phyloP scores from a whole-genome alignment of 2,888 invertebrate species.

The Tenodera sinensis region DNA sequence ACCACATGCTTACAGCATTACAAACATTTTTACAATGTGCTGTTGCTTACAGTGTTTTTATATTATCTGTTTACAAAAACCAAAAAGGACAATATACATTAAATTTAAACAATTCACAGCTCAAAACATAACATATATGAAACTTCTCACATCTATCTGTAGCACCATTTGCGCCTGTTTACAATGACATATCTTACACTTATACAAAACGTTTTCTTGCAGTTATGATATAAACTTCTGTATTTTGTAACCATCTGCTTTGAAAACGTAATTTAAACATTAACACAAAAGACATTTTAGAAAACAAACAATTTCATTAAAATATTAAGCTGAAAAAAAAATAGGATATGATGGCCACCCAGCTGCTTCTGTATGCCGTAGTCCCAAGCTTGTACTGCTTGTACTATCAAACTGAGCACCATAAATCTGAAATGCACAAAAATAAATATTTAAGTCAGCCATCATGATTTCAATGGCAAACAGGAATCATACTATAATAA shows the following conservation, averaged over 20 bases:
- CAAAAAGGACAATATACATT: background rate
- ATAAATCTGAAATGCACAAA: slow-evolving; percentile 58
- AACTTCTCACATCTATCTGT: background rate
- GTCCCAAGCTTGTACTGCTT: slow-evolving; percentile 52
- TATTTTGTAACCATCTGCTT: background rate
- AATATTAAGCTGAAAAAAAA: background rate
- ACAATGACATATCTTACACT: background rate
- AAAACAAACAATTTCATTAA: slow-evolving; percentile 47
- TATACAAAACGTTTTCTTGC: background rate
- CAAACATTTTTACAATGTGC: too few relatives aligned
- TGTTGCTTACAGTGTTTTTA: too few relatives aligned
- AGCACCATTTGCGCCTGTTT: background rate
- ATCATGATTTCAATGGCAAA: too few relatives aligned
- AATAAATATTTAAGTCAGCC: too few relatives aligned
- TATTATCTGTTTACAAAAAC: background rate
- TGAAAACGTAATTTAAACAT: background rate
- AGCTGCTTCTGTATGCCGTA: slow-evolving; percentile 57
- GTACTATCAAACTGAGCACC: slow-evolving; percentile 59
- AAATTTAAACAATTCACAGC: background rate
- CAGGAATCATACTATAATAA: too few relatives aligned
- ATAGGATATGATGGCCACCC: slow-evolving; percentile 59
- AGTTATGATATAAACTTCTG: background rate
- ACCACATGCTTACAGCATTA: background rate
- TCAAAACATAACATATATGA: background rate
- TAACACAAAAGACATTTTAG: slow-evolving; percentile 39